These are phyloP conservation scores for Drosophila takahashii DNA, from an alignment of 1,140 invertebrate genomes.

Conservation along the genomic window DNA sequence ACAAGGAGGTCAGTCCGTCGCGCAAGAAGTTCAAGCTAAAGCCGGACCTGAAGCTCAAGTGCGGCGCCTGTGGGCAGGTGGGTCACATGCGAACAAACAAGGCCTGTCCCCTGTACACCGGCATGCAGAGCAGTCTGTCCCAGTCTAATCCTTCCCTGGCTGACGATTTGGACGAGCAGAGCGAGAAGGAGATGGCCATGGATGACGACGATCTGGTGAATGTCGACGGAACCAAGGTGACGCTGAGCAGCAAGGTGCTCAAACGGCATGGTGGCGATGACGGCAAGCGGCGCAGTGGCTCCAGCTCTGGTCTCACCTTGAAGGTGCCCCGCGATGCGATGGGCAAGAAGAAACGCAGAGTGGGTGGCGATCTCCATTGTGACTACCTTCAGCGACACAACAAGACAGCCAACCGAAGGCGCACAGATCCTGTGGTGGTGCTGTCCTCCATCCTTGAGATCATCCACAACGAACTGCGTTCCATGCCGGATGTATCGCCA, in stretches of 20 bases:
- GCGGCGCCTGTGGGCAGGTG: conserved; percentile 96
- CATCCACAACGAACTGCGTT: conserved; percentile 97
- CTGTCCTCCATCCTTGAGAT: conserved; percentile 96
- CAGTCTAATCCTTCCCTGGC: conserved; percentile 91
- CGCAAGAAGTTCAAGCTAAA: conserved; percentile 94
- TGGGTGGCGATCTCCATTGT: conserved; percentile 91
- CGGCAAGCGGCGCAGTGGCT: conserved; percentile 89
- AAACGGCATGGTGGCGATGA: conserved; percentile 86
- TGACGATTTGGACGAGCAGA: conserved; percentile 93
- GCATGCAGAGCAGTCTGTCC: conserved; percentile 86
- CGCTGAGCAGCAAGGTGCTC: conserved; percentile 91
- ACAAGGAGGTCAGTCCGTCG: conserved; percentile 88
- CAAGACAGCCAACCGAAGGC: conserved; percentile 94
- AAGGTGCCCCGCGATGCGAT: conserved; percentile 93
- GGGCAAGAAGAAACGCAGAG: conserved; percentile 89
- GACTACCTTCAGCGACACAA: conserved; percentile 97
- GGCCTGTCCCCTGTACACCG: conserved; percentile 96
- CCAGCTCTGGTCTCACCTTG: conserved; percentile 88
- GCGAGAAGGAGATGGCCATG: conserved; percentile 91
- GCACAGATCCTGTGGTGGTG: conserved; percentile 98
- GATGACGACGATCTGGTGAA: conserved; percentile 94
- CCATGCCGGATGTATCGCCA: conserved; percentile 95
- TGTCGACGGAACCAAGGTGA: conserved; percentile 96
- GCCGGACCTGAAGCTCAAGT: conserved; percentile 96
- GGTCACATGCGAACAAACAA: conserved; percentile 93